These are phyloP conservation scores for Anolis apletophallus DNA, from an alignment of 2,797 vertebrate genomes.

Conservation along the genomic window DNA sequence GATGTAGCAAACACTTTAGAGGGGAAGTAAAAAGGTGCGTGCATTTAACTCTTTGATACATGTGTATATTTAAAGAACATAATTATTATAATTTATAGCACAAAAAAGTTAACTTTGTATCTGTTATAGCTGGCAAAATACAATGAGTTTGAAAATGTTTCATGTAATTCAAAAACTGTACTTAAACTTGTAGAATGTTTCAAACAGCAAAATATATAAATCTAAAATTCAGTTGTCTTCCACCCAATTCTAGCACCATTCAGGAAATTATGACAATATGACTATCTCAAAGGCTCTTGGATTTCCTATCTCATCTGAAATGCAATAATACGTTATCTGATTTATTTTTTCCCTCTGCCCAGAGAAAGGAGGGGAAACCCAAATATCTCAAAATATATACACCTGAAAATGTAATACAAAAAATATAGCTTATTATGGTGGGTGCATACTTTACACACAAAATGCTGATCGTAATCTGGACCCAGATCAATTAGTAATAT, in stretches of 20 bases:
- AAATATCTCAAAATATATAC: background rate
- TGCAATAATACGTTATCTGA: background rate
- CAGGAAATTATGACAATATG: background rate
- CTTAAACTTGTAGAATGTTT: background rate
- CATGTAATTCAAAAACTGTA: slow-evolving; percentile 19
- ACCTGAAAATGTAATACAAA: slow-evolving; percentile 23
- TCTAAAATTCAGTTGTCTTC: background rate
- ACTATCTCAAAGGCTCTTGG: background rate
- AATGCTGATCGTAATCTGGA: slow-evolving; percentile 29
- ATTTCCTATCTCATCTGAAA: fast-evolving
- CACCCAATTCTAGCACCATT: background rate
- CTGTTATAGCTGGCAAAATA: background rate
- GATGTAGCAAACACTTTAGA: slow-evolving; percentile 28
- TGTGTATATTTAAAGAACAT: background rate
- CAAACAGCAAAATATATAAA: slow-evolving; percentile 16
- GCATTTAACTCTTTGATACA: slow-evolving; percentile 55
- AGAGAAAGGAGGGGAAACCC: background rate
- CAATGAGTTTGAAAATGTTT: slow-evolving; percentile 17
- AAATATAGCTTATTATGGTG: slow-evolving; percentile 33
- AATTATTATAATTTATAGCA: background rate
- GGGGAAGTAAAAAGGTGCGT: slow-evolving; percentile 17
- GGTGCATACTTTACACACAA: background rate
- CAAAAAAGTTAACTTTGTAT: background rate
- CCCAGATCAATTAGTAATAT: slow-evolving; percentile 33
- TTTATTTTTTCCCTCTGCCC: background rate